These are phyloP conservation scores for Toxotes lorentzi DNA, from an alignment of 2,797 vertebrate species.

Conservation along the genomic window DNA sequence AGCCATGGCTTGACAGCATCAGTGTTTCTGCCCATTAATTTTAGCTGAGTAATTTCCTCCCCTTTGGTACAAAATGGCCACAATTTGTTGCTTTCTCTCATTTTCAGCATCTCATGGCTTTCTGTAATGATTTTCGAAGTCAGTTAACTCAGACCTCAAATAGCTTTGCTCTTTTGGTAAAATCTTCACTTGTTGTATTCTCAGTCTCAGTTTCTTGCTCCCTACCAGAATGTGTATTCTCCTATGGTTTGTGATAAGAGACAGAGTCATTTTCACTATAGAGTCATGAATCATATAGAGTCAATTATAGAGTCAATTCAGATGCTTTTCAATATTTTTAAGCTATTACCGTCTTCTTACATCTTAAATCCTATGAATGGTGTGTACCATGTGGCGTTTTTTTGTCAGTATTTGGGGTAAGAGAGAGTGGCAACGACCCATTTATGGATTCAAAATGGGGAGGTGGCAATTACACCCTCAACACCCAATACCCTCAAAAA, in stretches of 20 bases:
- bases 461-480: not conserved
- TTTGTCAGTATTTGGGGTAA: not conserved
- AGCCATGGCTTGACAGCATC: conserved; percentile 44
- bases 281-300: not conserved
- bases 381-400: not conserved
- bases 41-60: conserved; percentile 52
- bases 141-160: conserved; percentile 8
- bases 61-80: conserved; percentile 36
- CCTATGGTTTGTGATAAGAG: not conserved
- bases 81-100: conserved; percentile 52
- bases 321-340: not conserved
- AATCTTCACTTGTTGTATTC: conserved; percentile 17
- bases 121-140: conserved; percentile 21
- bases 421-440: not conserved
- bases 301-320: too few relatives aligned
- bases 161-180: conserved; percentile 3
- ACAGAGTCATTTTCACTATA: not conserved
- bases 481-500: too few relatives aligned
- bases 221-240: not conserved
- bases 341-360: too few relatives aligned
- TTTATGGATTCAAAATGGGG: not conserved
- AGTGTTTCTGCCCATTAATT: conserved; percentile 47
- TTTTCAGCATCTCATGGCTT: conserved; percentile 23
- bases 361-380: too few relatives aligned
- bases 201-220: conserved; percentile 12